Evolutionary conservation across 2,797 vertebrate genomes (phyloP).

Genomic region (Micropoecilia bifurca): DNA sequence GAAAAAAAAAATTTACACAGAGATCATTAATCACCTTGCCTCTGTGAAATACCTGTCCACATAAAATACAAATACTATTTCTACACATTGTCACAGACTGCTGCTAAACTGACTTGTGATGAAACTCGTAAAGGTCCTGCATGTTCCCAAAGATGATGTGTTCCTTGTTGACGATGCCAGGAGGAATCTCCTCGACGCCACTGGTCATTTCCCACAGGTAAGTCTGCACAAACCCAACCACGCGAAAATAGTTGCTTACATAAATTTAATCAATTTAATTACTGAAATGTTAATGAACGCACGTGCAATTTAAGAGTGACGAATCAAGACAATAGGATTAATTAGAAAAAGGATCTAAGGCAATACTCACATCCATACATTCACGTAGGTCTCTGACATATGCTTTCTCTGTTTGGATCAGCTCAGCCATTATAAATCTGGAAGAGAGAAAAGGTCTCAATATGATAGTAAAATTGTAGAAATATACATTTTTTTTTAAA

Average conservation of each 20-base stretch:
- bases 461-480: neutral
- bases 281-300: neutral
- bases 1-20: neutral
- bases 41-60: neutral
- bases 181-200: conserved; percentile 96
- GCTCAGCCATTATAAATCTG: conserved; percentile 99
- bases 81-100: neutral
- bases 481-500: neutral
- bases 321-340: neutral
- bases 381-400: conserved; percentile 96
- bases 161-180: conserved; percentile 97
- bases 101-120: conserved; percentile 82
- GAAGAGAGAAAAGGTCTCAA: conserved; percentile 12
- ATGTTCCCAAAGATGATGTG: conserved; percentile 99
- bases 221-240: conserved; percentile 78
- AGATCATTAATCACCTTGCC: too few relatives aligned
- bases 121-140: conserved; percentile 98
- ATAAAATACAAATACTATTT: neutral
- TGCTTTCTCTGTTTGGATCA: conserved; percentile 97
- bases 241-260: neutral
- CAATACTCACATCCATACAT: conserved; percentile 95
- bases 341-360: neutral
- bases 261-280: too few relatives aligned
- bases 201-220: conserved; percentile 99
- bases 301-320: neutral